Conservation (phyloP, 2,797 vertebrate genomes). For the Esox masquinongy region DNA sequence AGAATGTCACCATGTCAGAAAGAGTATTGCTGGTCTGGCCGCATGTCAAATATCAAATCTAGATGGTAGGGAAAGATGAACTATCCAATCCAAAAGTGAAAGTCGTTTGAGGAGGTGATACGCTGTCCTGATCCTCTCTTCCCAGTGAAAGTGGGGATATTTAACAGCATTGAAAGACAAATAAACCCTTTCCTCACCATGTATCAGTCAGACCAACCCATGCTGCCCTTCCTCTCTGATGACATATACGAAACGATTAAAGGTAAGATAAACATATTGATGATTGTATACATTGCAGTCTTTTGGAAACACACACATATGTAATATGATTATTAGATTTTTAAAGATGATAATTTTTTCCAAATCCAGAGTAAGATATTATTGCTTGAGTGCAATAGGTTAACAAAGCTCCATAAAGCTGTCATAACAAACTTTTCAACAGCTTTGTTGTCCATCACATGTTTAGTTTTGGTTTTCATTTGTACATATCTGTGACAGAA, state of each 20-base stretch:
- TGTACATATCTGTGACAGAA: too few species aligned
- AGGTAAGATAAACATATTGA: slow-evolving; percentile 21
- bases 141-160: slow-evolving; percentile 29
- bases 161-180: slow-evolving; percentile 30
- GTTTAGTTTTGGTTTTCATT: too few species aligned
- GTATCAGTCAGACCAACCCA: slow-evolving; percentile 34
- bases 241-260: slow-evolving; percentile 33
- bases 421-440: too few species aligned
- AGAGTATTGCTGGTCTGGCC: slow-evolving; percentile 34
- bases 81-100: slow-evolving; percentile 36
- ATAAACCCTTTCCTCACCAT: slow-evolving; percentile 29
- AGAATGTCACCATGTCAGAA: slow-evolving; percentile 30
- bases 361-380: too few species aligned
- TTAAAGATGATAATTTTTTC: too few species aligned
- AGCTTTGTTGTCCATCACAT: too few species aligned
- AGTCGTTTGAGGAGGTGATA: slow-evolving; percentile 31
- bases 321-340: too few species aligned
- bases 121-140: slow-evolving; percentile 30
- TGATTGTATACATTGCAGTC: too few species aligned
- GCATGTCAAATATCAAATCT: slow-evolving; percentile 23
- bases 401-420: too few species aligned
- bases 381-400: too few species aligned
- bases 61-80: slow-evolving; percentile 30
- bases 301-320: too few species aligned
- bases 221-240: slow-evolving; percentile 24